Base-by-base conservation (phyloP, 2,113 vertebrate genomes). In the Carassius auratus region DNA sequence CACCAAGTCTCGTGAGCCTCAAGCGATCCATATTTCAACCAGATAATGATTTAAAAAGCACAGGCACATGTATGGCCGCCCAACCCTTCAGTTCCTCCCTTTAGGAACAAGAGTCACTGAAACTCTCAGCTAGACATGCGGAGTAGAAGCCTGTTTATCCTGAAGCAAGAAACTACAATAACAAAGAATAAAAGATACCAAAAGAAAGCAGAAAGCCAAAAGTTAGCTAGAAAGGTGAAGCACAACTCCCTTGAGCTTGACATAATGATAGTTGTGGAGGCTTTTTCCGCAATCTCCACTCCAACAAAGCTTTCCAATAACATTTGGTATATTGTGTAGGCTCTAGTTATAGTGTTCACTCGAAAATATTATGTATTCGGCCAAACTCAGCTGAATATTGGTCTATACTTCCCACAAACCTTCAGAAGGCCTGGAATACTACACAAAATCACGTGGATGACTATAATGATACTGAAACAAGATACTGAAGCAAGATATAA, bases 11-110 rank as follows among this genome's bases (percentile, higher is more conserved):
- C 48, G n/a, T 26, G 75, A 84, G 86, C 84, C 38, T 57, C 17
- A 38, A 33, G 73, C 14, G 19, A 66, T 78, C 85, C 74, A 86
- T 87, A 88, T 89, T 87, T 86, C 85, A 90, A 83, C 61, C 81
- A 85, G 83, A 91, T 92, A 89, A 84, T 86, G 89, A 91, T 84
- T 92, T 89, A 76, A 80, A 80, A 86, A 87, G 61, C 84, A 61
- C 85, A 80, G 42, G 55, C 82, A 83, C 10, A 79, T 30, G 30
- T 78, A 77, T 2, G 52, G 62, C 84, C 85, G n/a, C 76, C 86
- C 83, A 55, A 86, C 57, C 85, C 74, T 82, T 88, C 74, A 52
- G 75, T 57, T 86, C 84, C 48, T 82, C 36, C 73, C 64, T 52
- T 86, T 86, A 80, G 76, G 55, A 84, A 76, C 21, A n/a, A 75